Base-by-base conservation (phyloP, 2,888 invertebrate genomes). In the Zaprionus obscuricornis region DNA sequence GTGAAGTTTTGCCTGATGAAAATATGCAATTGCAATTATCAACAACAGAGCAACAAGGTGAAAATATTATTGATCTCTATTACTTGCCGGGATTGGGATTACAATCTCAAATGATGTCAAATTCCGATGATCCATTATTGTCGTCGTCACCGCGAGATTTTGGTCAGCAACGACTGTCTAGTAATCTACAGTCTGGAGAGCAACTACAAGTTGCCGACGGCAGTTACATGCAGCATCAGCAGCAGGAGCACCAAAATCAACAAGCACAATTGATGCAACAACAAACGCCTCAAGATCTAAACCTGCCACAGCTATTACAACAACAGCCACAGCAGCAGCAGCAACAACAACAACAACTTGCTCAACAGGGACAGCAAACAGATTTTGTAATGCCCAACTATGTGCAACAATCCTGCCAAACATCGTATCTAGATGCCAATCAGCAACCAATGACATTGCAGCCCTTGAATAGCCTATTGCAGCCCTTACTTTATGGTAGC, bases 91-190 rank as follows among this genome's bases (percentile, higher is more conserved):
- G 89, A 0, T 42, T 90, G n/a, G 92, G 92, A 0, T 91, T 95
- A 5, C 94, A 96, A 67, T 94, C 94, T 2, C 94, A 96, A 82
- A 96, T 96, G 92, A 95, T 96, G 95, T 94, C 96, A 7, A 96
- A 96, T 87, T 96, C 96, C 0, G 96, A 96, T 83, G 96, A 96
- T 88, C 96, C 96, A 0, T 89, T 96, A 2, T 89, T 96, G 11
- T 96, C 96, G 0, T 96, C 96, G 57, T 96, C 94, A 72, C 96
- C 96, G 0, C 94, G 96, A 63, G 96, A 96, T 86, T 96, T 96
- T 84, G 92, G 88, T 0, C 88, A 87, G 11, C 88, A 88, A 34
- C 85, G 84, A 2, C 87, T 78, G 33, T n/a, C n/a, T n/a, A n/a
- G n/a, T n/a, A n/a, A n/a, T n/a, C n/a, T n/a, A n/a, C n/a, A n/a